These are phyloP conservation scores for Lordiphosa collinella DNA, from an alignment of 1,140 invertebrate genomes.

Conservation along the genomic window DNA sequence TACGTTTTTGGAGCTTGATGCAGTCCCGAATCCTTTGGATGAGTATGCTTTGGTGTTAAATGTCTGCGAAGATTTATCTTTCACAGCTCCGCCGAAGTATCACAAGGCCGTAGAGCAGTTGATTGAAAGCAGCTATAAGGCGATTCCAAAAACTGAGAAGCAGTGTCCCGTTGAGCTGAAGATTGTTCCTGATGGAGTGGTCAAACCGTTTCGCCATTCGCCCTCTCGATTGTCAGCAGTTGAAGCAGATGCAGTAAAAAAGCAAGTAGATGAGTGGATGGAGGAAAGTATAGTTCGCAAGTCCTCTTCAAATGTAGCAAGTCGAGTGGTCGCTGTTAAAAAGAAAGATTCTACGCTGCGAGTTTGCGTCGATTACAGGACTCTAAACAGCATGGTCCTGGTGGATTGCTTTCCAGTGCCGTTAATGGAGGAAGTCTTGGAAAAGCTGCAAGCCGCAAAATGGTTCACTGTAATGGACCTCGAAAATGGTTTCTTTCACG, in stretches of 20 bases:
- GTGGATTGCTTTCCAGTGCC: constrained; percentile 10
- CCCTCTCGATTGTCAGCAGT: constrained; percentile 14
- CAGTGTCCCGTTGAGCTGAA: constrained; percentile 1
- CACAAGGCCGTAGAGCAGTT: too few species aligned
- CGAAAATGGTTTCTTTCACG: constrained; percentile 35
- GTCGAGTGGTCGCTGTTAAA: constrained; percentile 51
- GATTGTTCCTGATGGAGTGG: constrained; percentile 7
- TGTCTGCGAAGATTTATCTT: too few species aligned
- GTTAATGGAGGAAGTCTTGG: constrained; percentile 24
- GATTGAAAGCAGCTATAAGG: too few species aligned
- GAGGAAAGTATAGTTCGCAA: constrained; percentile 9
- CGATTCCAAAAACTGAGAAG: too few species aligned
- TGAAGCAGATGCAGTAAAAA: constrained; percentile 8
- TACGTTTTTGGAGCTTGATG: too few species aligned
- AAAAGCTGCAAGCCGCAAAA: constrained; percentile 10
- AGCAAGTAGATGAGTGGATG: constrained; percentile 23
- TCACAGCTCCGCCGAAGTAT: too few species aligned
- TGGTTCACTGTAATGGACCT: constrained; percentile 40
- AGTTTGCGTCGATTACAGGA: constrained; percentile 43
- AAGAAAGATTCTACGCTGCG: constrained; percentile 46
- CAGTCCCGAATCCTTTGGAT: too few species aligned
- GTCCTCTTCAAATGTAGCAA: constrained; percentile 35
- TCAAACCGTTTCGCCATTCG: constrained; percentile 10
- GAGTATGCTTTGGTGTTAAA: too few species aligned
- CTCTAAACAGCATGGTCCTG: too few species aligned